A percentile compares a stretch with the other conserved stretches of the same genome.
phyloP scores from a whole-genome alignment of 2,113 vertebrate genomes.

The Megalops atlanticus region DNA sequence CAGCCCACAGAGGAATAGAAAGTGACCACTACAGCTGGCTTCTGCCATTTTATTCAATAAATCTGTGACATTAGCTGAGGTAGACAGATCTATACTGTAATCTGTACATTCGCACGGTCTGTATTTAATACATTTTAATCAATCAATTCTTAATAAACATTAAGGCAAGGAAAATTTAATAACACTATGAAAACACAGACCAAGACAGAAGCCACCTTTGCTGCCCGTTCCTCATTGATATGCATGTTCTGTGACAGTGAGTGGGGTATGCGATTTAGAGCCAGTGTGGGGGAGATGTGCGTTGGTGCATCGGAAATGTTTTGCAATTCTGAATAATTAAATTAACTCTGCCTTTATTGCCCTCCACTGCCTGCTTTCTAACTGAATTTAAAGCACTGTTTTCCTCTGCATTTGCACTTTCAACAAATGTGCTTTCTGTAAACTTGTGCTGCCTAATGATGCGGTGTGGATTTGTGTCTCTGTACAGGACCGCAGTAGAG shows the following conservation, averaged over 20 bases:
- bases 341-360: neutral
- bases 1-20: neutral
- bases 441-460: too few species aligned
- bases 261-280: too few species aligned
- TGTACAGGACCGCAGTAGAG: conserved; percentile 68
- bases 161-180: too few species aligned
- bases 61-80: too few species aligned
- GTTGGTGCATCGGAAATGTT: neutral
- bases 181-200: too few species aligned
- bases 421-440: neutral
- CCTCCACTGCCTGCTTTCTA: neutral
- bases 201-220: too few species aligned
- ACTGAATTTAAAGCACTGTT: neutral
- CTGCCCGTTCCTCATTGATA: too few species aligned
- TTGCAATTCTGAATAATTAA: neutral
- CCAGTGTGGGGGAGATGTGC: neutral
- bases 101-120: neutral
- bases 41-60: too few species aligned
- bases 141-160: too few species aligned
- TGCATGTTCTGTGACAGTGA: too few species aligned
- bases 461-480: neutral
- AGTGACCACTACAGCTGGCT: too few species aligned
- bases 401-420: neutral
- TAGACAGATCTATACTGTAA: neutral
- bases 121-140: too few species aligned